Conservation (phyloP, 2,888 invertebrate genomes). For the Melitaea athalia region DNA sequence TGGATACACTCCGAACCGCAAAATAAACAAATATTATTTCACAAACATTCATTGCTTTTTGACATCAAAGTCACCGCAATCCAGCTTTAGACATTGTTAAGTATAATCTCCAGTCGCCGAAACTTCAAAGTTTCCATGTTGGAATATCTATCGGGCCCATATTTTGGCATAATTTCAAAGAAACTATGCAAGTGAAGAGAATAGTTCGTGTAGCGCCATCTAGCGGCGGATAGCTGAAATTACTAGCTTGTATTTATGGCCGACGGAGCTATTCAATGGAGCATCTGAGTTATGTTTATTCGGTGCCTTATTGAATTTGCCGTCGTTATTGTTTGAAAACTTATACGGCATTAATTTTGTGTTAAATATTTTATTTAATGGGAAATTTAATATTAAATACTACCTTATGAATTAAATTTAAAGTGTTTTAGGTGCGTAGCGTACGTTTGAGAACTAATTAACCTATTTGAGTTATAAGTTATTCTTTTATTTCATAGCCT, state of each 20-base stretch:
- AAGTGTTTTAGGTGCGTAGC: too few relatives aligned
- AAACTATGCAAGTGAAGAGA: conserved; percentile 42
- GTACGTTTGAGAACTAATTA: too few relatives aligned
- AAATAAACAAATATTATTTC: conserved; percentile 6
- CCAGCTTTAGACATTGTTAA: conserved; percentile 34
- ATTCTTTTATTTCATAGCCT: too few relatives aligned
- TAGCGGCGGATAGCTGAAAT: conserved; percentile 56
- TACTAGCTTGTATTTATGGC: conserved; percentile 34
- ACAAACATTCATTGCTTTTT: conserved; percentile 19
- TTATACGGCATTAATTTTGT: conserved; percentile 16
- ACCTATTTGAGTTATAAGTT: too few relatives aligned
- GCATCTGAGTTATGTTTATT: conserved; percentile 24
- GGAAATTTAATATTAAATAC: background rate
- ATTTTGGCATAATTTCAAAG: conserved; percentile 66
- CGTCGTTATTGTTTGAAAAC: background rate
- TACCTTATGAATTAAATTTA: background rate
- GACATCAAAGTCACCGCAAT: conserved; percentile 41
- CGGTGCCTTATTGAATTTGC: conserved; percentile 5
- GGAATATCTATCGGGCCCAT: conserved; percentile 47
- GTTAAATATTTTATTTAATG: background rate
- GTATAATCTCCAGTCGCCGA: conserved; percentile 63
- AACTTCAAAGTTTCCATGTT: conserved; percentile 46
- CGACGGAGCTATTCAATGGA: conserved; percentile 12
- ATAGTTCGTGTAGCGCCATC: conserved; percentile 65
- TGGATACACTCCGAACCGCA: background rate